A percentile compares a stretch with the other conserved stretches of the same genome.
phyloP scores from a whole-genome alignment of 2,888 invertebrate genomes.

The Vesta saturnalis region DNA sequence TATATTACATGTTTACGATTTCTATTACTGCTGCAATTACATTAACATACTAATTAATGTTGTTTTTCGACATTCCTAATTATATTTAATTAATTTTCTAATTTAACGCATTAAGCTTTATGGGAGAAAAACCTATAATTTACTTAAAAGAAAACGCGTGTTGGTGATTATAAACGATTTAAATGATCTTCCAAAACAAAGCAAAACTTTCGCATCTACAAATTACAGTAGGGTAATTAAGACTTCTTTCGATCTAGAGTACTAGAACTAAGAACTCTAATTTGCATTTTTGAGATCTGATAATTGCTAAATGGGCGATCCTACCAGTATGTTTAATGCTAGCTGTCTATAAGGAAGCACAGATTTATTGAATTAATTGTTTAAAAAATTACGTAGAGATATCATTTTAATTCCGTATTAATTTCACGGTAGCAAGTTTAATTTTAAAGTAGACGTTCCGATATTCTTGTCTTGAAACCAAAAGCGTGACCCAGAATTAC shows the following conservation, averaged over 20 bases:
- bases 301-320: background rate
- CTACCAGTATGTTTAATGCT: background rate
- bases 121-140: background rate
- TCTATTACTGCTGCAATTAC: background rate
- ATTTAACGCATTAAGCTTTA: background rate
- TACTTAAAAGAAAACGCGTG: background rate
- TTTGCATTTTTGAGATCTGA: background rate
- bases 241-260: no score
- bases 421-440: constrained; percentile 16
- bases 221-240: background rate
- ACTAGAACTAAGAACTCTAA: no score
- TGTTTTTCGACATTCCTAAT: background rate
- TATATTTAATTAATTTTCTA: no score
- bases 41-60: background rate
- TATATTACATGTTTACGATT: no score
- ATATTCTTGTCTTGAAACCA: constrained; percentile 21
- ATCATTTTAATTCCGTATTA: constrained; percentile 12
- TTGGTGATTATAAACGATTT: no score
- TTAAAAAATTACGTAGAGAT: background rate
- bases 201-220: background rate
- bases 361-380: background rate
- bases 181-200: no score
- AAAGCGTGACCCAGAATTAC: constrained; percentile 32
- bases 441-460: constrained; percentile 22
- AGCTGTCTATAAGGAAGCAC: background rate